Base-by-base conservation (phyloP, 2,113 vertebrate species). In the Heterochromis multidens region DNA sequence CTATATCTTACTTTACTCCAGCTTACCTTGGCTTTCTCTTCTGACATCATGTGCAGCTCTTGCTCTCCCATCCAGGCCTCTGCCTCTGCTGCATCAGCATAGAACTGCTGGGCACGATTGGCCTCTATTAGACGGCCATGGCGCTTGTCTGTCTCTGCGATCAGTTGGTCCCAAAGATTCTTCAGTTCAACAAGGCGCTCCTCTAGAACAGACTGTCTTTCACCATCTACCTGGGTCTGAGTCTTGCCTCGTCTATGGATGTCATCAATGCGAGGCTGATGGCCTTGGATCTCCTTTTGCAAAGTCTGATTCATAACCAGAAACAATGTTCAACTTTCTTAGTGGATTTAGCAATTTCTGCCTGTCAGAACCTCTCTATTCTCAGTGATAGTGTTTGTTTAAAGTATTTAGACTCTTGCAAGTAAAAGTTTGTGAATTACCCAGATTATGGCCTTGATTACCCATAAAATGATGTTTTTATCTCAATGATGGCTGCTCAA, bases 1-100 rank as follows among this genome's bases (percentile, higher is more conserved):
- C 0, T 7, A 7, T 6, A 1, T 46, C n/a, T 86, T 10, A 25
- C 77, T 80, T 78, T 49, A 1, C 37, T 25, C 49, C 0, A 0
- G 23, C 86, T 33, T 80, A 98, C 98, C 97, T 98, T 99, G 23
- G 97, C 98, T 82, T 98, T 99, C 91, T 99, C 98, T 84, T 98
- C 97, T 2, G 97, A 97, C 96, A 99, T 97, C 98, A 99, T 99
- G 93, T 99, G 98, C 16, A 99, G 92, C 92, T 99, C 98, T 91
- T 99, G 98, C 85, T 99, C 98, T 2, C 98, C 98, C 98, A 99
- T 99, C 98, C 98, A 99, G 25, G 97, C 97, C 92, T 99, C 98
- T 0, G 97, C 97, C 88, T 98, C 98, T 0, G 97, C 97, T 0
- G 96, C 97, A 11, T 99, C 98, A 0, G 97, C 90, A 77, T 98